Conservation (phyloP, 2,888 invertebrate species). For the Flexamia atlantica region DNA sequence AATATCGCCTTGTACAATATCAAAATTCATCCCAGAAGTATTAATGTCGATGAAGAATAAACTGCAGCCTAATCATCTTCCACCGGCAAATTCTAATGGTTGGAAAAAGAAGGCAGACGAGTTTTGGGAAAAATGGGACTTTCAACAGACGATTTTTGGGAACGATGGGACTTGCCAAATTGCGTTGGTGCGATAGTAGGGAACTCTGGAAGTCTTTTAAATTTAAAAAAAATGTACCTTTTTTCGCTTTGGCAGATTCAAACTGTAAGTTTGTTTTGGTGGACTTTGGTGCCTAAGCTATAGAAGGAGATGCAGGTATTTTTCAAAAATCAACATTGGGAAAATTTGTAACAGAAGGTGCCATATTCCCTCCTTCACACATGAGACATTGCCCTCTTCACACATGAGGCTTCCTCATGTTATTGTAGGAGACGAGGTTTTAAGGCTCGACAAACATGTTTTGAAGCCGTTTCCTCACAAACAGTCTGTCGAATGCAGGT, state of each 20-base stretch:
- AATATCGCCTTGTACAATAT: too few relatives aligned
- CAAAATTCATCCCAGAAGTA: too few relatives aligned
- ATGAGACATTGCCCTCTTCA: neutral
- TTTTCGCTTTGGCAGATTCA: neutral
- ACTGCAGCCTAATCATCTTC: neutral
- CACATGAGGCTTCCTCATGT: conserved; percentile 2
- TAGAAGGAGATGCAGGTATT: conserved; percentile 5
- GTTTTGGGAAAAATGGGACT: neutral
- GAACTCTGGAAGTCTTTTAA: neutral
- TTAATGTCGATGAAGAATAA: too few relatives aligned
- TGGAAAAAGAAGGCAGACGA: neutral
- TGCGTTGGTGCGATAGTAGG: neutral
- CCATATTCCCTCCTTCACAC: neutral
- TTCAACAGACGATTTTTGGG: neutral
- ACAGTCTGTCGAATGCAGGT: too few relatives aligned
- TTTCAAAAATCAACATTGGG: neutral
- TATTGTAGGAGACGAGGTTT: neutral
- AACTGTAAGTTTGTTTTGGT: neutral
- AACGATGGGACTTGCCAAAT: neutral
- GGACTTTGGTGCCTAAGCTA: neutral
- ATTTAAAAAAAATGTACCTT: neutral
- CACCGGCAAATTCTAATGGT: neutral
- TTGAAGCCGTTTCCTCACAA: neutral
- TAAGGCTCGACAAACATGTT: neutral
- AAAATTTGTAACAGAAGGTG: neutral